Percentiles rank a stretch among this genome's conserved stretches.
These are phyloP conservation scores for Cephalopterus ornatus DNA, from an alignment of 2,113 vertebrate species.

Conservation along the genomic window DNA sequence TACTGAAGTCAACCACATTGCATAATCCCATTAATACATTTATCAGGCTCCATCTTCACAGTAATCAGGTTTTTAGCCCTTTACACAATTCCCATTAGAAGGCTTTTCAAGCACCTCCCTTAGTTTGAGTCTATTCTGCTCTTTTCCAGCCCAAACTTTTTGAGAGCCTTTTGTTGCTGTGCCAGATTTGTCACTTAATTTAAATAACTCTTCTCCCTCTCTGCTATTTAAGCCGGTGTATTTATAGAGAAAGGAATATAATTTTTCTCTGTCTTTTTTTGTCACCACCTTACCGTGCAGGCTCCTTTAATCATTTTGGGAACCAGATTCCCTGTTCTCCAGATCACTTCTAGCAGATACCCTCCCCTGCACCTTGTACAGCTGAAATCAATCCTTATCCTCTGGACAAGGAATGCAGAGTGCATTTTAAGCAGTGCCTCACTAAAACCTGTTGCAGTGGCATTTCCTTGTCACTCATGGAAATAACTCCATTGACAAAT, in stretches of 20 bases:
- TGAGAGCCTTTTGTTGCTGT: constrained; percentile 34
- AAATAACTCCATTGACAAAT: background rate
- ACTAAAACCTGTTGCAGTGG: background rate
- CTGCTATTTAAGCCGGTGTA: background rate
- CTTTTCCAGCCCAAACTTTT: constrained; percentile 34
- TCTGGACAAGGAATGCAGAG: background rate
- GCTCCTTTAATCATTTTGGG: background rate
- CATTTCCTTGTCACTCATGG: background rate
- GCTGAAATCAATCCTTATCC: background rate
- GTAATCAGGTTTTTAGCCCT: constrained; percentile 28
- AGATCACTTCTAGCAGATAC: background rate
- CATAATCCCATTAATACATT: constrained; percentile 32
- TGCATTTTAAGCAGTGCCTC: background rate
- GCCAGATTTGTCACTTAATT: constrained; percentile 42
- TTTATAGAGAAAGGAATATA: constrained; percentile 17
- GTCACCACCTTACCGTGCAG: background rate
- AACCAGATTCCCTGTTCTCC: background rate
- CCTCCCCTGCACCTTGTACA: background rate
- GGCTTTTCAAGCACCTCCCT: background rate
- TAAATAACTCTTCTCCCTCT: constrained; percentile 1
- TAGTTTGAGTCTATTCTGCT: background rate
- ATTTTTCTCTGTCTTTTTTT: constrained; percentile 19
- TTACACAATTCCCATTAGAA: constrained; percentile 2
- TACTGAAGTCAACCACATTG: background rate
- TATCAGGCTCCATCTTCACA: constrained; percentile 27